phyloP scores from a whole-genome alignment of 2,888 invertebrate genomes.

The Nomada lathburiana region DNA sequence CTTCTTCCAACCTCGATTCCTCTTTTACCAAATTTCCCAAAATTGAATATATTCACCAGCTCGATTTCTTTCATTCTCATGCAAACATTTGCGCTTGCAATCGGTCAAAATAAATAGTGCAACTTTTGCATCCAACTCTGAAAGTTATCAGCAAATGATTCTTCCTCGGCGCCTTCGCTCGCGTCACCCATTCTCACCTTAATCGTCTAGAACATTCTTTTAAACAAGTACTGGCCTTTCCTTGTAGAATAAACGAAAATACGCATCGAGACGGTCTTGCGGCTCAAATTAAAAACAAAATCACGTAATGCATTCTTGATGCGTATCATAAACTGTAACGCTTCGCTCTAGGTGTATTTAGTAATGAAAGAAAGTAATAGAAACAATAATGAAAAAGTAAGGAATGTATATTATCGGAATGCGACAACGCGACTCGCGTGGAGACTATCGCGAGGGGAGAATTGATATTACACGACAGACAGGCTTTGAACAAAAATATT shows the following conservation, averaged over 20 bases:
- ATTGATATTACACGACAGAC: conserved; percentile 45
- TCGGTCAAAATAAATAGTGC: no score
- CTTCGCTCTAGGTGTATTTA: conserved; percentile 47
- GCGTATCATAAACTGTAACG: conserved; percentile 17
- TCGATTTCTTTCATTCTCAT: background rate
- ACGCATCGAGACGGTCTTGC: conserved; percentile 26
- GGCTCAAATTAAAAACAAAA: background rate
- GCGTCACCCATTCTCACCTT: conserved; percentile 44
- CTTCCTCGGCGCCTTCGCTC: conserved; percentile 52
- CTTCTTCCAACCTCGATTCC: no score
- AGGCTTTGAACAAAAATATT: conserved; percentile 64
- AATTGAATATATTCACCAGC: background rate
- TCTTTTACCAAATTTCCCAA: no score
- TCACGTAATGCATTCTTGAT: conserved; percentile 11
- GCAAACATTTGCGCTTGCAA: background rate
- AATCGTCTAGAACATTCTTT: conserved; percentile 55
- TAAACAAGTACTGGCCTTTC: conserved; percentile 65
- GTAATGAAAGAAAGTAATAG: conserved; percentile 8
- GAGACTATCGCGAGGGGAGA: background rate
- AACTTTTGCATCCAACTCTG: background rate
- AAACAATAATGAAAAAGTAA: conserved; percentile 3
- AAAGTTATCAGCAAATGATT: background rate
- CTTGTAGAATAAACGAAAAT: conserved; percentile 47
- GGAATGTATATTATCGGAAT: background rate
- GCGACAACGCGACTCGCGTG: conserved; percentile 21